Base-by-base conservation (phyloP, 2,113 vertebrate genomes). In the Thinocorus orbignyianus region DNA sequence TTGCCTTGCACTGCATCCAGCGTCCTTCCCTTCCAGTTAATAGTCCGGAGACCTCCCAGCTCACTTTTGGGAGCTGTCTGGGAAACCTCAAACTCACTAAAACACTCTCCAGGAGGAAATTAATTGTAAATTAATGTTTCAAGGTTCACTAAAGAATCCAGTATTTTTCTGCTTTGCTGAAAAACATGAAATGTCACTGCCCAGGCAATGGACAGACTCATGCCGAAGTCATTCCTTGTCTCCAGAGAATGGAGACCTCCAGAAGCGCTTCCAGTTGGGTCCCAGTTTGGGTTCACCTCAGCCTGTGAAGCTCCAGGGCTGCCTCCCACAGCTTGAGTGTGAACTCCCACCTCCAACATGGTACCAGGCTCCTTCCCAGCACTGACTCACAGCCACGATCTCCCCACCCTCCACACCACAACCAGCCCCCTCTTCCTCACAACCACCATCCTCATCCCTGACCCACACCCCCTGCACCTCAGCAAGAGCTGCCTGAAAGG, bases 31-130 rank as follows among this genome's bases (percentile, higher is more conserved):
- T 14, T 68, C 48, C 39, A 77, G 37, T 61, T 71, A 31, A 51
- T 7, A 78, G n/a, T 44, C 66, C 7, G 1, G 58, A 91, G 26
- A 90, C 20, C 13, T 77, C 71, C 57, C 17, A 66, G 42, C 14
- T 91, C 69, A 37, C 51, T 65, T 95, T 52, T 41, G 52, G 58
- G 77, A 91, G 19, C 22, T 22, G 31, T 37, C 25, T 39, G 70
- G 78, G 93, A 92, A 85, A 69, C 66, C 66, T 89, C 80, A 54
- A 61, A 18, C 44, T 80, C 81, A 79, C 23, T 65, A 74, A 91
- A 89, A 35, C 52, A 44, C 44, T 39, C 44, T 51, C 66, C 9
- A 91, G 68, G 49, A 54, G 39, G 28, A 88, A 54, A 90, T 55
- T 17, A 88, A 37, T 54, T 54, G 31, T 72, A n/a, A 77, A 81